A percentile compares a stretch with the other conserved stretches of the same genome.
These are phyloP conservation scores for Epinotia demarniana DNA, from an alignment of 2,888 invertebrate species.

Conservation along the genomic window DNA sequence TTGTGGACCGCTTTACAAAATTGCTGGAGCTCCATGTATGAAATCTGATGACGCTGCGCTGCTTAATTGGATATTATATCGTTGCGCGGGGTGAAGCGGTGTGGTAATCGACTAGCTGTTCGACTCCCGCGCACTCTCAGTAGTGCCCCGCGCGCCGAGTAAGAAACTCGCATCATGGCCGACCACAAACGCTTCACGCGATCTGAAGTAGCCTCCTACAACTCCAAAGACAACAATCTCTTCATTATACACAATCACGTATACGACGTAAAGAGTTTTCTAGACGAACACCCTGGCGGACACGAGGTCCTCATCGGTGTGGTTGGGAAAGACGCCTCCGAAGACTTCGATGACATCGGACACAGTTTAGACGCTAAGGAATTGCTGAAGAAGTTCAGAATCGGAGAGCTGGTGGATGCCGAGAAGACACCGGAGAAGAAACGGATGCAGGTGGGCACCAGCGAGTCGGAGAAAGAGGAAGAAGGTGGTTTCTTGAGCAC, in stretches of 20 bases:
- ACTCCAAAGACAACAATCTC: conserved; percentile 57
- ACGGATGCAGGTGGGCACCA: conserved; percentile 45
- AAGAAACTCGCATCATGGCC: conserved; percentile 57
- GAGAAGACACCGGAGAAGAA: conserved; percentile 54
- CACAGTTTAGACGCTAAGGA: conserved; percentile 98
- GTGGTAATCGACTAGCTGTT: background rate
- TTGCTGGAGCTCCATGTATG: background rate
- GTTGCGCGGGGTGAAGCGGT: conserved; percentile 9
- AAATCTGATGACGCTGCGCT: conserved; percentile 7
- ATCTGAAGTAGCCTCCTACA: conserved; percentile 61
- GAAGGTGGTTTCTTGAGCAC: conserved; percentile 72
- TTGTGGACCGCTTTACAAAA: background rate
- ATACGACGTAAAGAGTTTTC: conserved; percentile 71
- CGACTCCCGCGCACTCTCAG: conserved; percentile 16
- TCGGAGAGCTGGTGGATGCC: conserved; percentile 90
- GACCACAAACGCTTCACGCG: conserved; percentile 65
- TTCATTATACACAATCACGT: conserved; percentile 75
- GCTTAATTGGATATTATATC: background rate
- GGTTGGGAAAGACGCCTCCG: conserved; percentile 94
- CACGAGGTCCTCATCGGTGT: conserved; percentile 96
- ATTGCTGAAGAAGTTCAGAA: conserved; percentile 93
- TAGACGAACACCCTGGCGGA: conserved; percentile 95
- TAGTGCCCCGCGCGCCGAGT: conserved; percentile 42
- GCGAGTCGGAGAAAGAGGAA: conserved; percentile 2
- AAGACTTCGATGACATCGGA: conserved; percentile 99